Evolutionary conservation across 30 jellyfish, hydroid and myxozoan species (phyloP), one percentile per base, ranked within the genome.

Genomic region (Aurelia coerulea): DNA sequence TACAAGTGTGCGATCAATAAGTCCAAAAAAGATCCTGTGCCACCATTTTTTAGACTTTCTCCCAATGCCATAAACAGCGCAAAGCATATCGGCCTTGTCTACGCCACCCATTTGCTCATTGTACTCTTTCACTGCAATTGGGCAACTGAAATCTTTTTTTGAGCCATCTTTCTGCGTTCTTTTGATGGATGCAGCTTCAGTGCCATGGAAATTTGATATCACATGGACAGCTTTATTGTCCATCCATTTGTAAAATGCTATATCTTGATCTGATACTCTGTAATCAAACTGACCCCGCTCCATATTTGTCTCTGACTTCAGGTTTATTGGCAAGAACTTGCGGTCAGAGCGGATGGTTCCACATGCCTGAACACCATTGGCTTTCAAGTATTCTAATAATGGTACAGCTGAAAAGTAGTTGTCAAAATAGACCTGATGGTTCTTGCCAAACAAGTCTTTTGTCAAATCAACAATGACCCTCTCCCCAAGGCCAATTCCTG

Each of bases 41-140:
- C 97, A 85, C 93, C 97, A 90, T 81, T 90, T 74, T 58, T 35
- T 74, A 33, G 79, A 78, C 68, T 85, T 90, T 59, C 97, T 53
- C 33, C 76, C 16, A 34, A 53, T 68, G 53, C 97, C 96, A 90
- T 90, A 62, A 5, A 85, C n/a, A 13, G 94, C 42, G 82, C 97
- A 90, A 33, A 68, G 59, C 86, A 66, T 70, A 76, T 23, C 29
- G 29, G 29, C 29, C 29, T 23, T 23, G 29, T 23, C 29, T 0
- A 23, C 29, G 0, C 29, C 86, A 86, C 53, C 90, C 96, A 72
- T 85, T 86, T 52, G 86, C 98, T 49, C 68, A 90, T 76, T 94
- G 90, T 23, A 97, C 98, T 94, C 76, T 23, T 23, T 23, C 29
- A 23, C 29, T 23, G 29, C 29, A 23, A 23, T 23, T 23, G 29